phyloP scores from a whole-genome alignment of 2,888 invertebrate genomes.

The Mechanitis mazaeus region DNA sequence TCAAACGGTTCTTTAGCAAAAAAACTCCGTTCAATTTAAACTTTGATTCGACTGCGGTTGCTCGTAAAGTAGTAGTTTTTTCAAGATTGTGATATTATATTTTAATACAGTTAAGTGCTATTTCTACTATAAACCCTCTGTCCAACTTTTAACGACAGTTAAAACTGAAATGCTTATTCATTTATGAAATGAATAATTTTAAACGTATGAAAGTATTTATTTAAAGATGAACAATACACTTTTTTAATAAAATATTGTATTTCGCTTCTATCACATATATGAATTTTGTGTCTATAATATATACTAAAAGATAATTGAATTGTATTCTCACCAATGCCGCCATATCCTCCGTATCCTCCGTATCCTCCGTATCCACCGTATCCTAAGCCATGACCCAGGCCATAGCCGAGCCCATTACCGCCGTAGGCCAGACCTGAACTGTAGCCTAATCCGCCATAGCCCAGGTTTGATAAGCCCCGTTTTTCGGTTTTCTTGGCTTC shows the following conservation, averaged over 20 bases:
- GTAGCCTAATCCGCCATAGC: constrained; percentile 61
- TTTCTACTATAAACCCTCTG: constrained; percentile 8
- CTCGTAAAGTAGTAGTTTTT: constrained; percentile 16
- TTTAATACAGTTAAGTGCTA: constrained; percentile 16
- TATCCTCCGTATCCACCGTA: constrained; percentile 31
- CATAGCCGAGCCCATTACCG: constrained; percentile 30
- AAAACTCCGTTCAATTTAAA: constrained; percentile 54
- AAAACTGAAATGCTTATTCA: not conserved
- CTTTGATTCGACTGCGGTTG: constrained; percentile 32
- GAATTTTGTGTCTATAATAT: too few relatives aligned
- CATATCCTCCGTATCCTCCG: constrained; percentile 29
- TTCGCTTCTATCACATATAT: too few relatives aligned
- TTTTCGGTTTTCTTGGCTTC: constrained; percentile 71
- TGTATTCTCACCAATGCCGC: constrained; percentile 19
- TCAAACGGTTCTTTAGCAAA: constrained; percentile 25
- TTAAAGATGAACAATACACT: too few relatives aligned
- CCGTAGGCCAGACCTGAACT: constrained; percentile 47
- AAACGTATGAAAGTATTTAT: too few relatives aligned
- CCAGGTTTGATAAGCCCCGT: constrained; percentile 63
- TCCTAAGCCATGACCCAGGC: constrained; percentile 21
- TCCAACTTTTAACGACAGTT: not conserved
- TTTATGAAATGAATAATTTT: not conserved
- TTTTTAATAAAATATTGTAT: too few relatives aligned
- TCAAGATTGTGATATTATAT: constrained; percentile 15
- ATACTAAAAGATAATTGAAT: not conserved